These are phyloP conservation scores for Telmatochromis bifrenatus DNA, from an alignment of 2,113 vertebrate genomes.

Conservation along the genomic window DNA sequence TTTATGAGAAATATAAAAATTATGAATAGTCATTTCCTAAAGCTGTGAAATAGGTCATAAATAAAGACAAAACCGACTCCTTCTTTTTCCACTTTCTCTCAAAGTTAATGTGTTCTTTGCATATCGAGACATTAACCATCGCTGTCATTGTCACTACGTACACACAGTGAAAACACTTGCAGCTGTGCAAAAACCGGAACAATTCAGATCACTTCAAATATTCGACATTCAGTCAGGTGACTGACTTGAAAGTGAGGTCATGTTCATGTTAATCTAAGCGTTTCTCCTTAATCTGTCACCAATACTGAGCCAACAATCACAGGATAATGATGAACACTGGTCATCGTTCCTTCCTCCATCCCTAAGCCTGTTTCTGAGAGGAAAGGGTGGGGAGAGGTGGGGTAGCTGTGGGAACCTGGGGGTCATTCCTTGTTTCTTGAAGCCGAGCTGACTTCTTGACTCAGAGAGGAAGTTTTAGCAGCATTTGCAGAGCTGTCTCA, in stretches of 20 bases:
- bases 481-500: neutral
- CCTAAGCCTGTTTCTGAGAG: neutral
- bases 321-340: neutral
- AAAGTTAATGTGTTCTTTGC: neutral
- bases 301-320: constrained; percentile 7
- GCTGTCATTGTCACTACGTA: neutral
- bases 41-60: neutral
- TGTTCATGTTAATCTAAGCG: neutral
- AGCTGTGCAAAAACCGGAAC: neutral
- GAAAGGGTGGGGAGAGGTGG: constrained; percentile 17
- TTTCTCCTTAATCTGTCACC: neutral
- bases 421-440: neutral
- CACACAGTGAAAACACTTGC: neutral
- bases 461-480: neutral
- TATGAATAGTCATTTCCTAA: neutral
- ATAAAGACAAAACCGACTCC: neutral
- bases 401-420: neutral
- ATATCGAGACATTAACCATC: neutral
- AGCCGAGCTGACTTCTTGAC: neutral
- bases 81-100: neutral
- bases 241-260: neutral
- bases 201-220: neutral
- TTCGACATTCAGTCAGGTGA: neutral
- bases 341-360: constrained; percentile 20
- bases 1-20: neutral